These are phyloP conservation scores for Anser cygnoides DNA, from an alignment of 2,113 vertebrate genomes.

Conservation along the genomic window DNA sequence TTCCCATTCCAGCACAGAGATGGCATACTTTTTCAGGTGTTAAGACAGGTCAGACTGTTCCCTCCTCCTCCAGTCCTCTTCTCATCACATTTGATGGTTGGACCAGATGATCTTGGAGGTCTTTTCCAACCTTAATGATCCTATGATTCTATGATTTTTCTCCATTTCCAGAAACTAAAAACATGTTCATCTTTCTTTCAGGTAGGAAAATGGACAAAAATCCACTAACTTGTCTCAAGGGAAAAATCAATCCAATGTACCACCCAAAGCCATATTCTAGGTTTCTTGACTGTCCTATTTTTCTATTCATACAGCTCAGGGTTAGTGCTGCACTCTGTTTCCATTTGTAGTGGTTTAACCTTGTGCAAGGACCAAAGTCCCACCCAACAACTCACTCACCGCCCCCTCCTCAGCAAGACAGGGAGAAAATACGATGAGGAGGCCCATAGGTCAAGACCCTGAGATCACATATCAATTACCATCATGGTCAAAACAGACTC, in stretches of 20 bases:
- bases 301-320: not conserved
- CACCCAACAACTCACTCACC: not conserved
- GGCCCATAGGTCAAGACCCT: fast-evolving
- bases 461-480: not conserved
- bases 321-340: not conserved
- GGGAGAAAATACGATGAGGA: not conserved
- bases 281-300: not conserved
- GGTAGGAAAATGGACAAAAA: not conserved
- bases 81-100: not conserved
- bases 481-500: not conserved
- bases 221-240: not conserved
- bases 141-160: not conserved
- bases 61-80: not conserved
- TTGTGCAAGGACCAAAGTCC: not conserved
- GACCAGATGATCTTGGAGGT: too few relatives aligned
- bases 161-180: not conserved
- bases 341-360: not conserved
- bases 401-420: not conserved
- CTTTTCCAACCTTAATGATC: too few relatives aligned
- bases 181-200: not conserved
- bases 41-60: not conserved
- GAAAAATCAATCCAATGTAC: not conserved
- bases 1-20: not conserved
- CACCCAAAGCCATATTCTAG: not conserved
- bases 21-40: not conserved